Evolutionary conservation across 2,113 vertebrate genomes (phyloP), one percentile per base, ranked within the genome.

Genomic region (Lophius piscatorius): DNA sequence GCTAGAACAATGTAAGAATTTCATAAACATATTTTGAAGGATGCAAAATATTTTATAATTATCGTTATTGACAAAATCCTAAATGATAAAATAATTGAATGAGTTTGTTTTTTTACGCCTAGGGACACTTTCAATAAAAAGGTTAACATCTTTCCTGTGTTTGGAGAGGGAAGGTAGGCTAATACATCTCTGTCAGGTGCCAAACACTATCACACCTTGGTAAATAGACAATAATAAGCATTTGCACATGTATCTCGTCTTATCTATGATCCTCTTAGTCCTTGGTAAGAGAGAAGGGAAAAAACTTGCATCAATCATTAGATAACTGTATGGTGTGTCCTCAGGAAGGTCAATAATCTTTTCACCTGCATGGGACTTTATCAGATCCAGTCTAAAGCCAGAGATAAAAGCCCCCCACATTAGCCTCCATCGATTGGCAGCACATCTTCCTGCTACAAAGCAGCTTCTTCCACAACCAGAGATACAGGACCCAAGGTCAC

Each of bases 261-360:
- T 90, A 87, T 93, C 93, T 92, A 89, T 94, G 92, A 96, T 94
- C 93, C 94, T 94, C 94, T 94, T 92, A 89, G 81, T 63, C 49
- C 52, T 80, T 83, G 91, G 88, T 93, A 85, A 82, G 83, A 77
- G 70, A 73, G 73, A 80, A 80, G 69, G 63, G 56, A 76, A 78
- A 78, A 92, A 91, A 93, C 91, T 92, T 94, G 47, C 88, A 98
- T 99, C 95, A 96, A 98, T 99, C 96, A 97, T 94, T 90, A 79
- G 91, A 92, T 93, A 92, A 93, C 91, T 93, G 92, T 93, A 94
- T 94, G 92, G 93, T 91, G 92, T 93, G 93, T 95, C 95, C 95
- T 95, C 92, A 70, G 84, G 91, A 94, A 95, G 95, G 95, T 97
- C 96, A 96, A 96, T 95, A 94, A 97, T 96, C 95, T 96, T 95